Conservation (phyloP, 2,888 invertebrate genomes). For the Lacanobia wlatinum region DNA sequence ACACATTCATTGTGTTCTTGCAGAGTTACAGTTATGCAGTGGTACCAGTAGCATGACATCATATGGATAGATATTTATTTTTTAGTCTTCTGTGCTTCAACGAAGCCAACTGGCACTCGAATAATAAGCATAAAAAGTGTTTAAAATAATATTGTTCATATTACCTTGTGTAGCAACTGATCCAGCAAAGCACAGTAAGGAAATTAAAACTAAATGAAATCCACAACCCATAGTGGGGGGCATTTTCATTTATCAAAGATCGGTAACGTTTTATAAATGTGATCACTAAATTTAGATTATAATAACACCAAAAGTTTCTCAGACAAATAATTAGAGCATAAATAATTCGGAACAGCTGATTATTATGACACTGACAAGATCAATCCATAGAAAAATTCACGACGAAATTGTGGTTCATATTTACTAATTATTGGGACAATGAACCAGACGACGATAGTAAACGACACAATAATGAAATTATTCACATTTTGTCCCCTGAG, state of each 20-base stretch:
- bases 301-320: slow-evolving; percentile 9
- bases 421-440: background rate
- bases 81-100: background rate
- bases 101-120: background rate
- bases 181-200: slow-evolving; percentile 28
- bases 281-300: slow-evolving; percentile 6
- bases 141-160: background rate
- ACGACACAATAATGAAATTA: slow-evolving; percentile 14
- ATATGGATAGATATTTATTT: background rate
- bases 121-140: background rate
- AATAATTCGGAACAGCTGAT: slow-evolving; percentile 61
- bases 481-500: slow-evolving; percentile 39
- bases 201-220: slow-evolving; percentile 35
- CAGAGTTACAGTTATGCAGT: no score
- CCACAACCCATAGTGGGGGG: slow-evolving; percentile 11
- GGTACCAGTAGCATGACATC: background rate
- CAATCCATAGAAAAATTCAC: background rate
- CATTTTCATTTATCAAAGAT: slow-evolving; percentile 35
- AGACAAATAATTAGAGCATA: background rate
- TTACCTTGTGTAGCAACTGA: slow-evolving; percentile 58
- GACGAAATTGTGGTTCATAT: background rate
- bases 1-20: no score
- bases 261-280: background rate
- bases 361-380: slow-evolving; percentile 48
- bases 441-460: slow-evolving; percentile 24